Base-by-base conservation (phyloP, 1,140 invertebrate species). In the Camponotus pennsylvanicus region DNA sequence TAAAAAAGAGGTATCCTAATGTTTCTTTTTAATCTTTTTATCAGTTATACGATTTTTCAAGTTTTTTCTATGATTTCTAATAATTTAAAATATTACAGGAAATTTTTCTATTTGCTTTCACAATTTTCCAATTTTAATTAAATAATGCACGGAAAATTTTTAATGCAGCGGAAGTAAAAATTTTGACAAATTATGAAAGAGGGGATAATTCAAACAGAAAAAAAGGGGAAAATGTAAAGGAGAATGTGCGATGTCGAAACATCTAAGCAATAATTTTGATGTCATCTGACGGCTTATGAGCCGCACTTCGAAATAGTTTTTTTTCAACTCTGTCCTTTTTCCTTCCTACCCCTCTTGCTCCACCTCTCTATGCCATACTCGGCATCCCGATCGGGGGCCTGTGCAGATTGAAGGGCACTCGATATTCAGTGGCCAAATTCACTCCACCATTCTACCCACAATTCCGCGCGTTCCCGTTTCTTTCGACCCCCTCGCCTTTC, bases 381-480 rank as follows among this genome's bases (percentile, higher is more conserved):
- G 9, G n/a, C 8, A 40, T 32, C n/a, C 11, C 0, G 15, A 34
- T 5, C 6, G 6, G 49, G 49, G 4, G 49, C 45, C 87, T 52
- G 40, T 78, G 63, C 87, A 45, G 61, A 91, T 89, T 88, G 89
- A 90, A 91, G 88, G 88, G 90, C 89, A 92, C 88, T 91, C 91
- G 85, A 89, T 91, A 92, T 92, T 93, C 77, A 92, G 89, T 91
- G 86, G 64, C 85, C 87, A 89, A 92, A 90, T 91, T 88, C 77
- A 88, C 63, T 88, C 49, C 4, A 52, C 49, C 75, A 57, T 79
- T 84, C 86, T 88, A 73, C 89, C 88, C 90, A 89, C 90, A 83
- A 91, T 89, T 85, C 78, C 75, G 85, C 86, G 75, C 77, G 77
- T 88, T 15, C 15, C 4, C 49, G 49, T 79, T 86, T 63, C 86